phyloP scores from a whole-genome alignment of 37 sponge, comb jelly and placozoan species.

The Amphimedon queenslandica region DNA sequence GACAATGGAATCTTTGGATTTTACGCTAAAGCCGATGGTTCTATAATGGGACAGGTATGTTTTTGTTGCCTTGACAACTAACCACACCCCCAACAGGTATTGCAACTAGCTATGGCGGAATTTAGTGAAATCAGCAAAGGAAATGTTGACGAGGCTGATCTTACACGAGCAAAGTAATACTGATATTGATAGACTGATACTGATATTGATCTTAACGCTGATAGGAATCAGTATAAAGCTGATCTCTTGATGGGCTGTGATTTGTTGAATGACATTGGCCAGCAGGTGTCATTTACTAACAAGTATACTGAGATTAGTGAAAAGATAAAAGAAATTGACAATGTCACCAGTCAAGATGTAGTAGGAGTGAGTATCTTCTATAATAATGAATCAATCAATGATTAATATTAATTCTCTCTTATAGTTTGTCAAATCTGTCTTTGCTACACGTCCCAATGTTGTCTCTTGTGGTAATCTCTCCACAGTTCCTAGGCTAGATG shows the following conservation, averaged over 20 bases:
- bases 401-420: background rate
- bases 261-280: constrained; percentile 46
- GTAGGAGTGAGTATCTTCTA: constrained; percentile 26
- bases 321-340: constrained; percentile 30
- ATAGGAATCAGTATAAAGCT: constrained; percentile 77
- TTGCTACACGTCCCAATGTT: constrained; percentile 44
- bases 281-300: constrained; percentile 38
- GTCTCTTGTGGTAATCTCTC: constrained; percentile 60
- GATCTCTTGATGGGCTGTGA: constrained; percentile 54
- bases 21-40: constrained; percentile 34
- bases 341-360: constrained; percentile 53
- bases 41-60: constrained; percentile 44
- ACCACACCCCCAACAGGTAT: constrained; percentile 16
- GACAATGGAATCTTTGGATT: constrained; percentile 81
- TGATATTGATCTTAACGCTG: background rate
- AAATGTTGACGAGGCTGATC: constrained; percentile 37
- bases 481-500: constrained; percentile 41
- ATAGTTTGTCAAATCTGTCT: constrained; percentile 31
- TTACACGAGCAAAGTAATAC: constrained; percentile 66
- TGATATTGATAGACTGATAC: no score
- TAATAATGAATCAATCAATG: background rate
- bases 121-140: constrained; percentile 62
- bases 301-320: constrained; percentile 40
- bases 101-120: constrained; percentile 55
- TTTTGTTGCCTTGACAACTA: background rate